A percentile compares a stretch with the other conserved stretches of the same genome.
phyloP scores from a whole-genome alignment of 2,797 vertebrate genomes.

The Mormyrops boulengeri region DNA sequence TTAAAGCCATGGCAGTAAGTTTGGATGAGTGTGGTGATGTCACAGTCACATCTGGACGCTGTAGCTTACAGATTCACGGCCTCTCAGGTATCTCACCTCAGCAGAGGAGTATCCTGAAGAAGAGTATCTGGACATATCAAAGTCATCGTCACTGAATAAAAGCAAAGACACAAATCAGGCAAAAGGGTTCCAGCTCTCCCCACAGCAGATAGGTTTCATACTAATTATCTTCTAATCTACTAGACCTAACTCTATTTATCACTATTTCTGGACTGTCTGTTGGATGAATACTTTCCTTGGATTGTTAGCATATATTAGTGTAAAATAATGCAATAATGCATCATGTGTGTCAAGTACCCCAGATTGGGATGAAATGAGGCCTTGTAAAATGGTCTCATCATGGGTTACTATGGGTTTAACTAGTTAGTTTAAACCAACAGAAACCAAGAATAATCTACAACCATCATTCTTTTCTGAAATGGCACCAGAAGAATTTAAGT shows the following conservation, averaged over 20 bases:
- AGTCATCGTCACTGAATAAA: conserved; percentile 86
- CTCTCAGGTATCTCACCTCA: conserved; percentile 87
- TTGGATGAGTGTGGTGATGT: neutral
- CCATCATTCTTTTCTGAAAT: neutral
- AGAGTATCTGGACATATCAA: conserved; percentile 97
- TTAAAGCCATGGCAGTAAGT: neutral
- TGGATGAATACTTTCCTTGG: neutral
- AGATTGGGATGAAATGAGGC: neutral
- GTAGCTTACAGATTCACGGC: conserved; percentile 62
- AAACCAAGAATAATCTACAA: neutral
- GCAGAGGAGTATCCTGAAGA: conserved; percentile 98
- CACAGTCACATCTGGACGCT: neutral
- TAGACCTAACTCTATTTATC: neutral
- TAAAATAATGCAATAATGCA: neutral
- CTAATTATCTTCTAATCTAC: neutral
- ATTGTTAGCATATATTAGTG: neutral
- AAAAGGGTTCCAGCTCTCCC: neutral
- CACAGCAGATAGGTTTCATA: neutral
- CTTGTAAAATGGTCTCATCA: neutral
- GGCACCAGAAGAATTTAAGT: neutral
- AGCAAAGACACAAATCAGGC: neutral
- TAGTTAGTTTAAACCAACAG: neutral
- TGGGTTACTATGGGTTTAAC: neutral
- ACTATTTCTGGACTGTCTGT: neutral
- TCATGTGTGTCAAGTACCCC: neutral